phyloP scores from a whole-genome alignment of 2,797 vertebrate genomes.

The Aphelocoma californica region DNA sequence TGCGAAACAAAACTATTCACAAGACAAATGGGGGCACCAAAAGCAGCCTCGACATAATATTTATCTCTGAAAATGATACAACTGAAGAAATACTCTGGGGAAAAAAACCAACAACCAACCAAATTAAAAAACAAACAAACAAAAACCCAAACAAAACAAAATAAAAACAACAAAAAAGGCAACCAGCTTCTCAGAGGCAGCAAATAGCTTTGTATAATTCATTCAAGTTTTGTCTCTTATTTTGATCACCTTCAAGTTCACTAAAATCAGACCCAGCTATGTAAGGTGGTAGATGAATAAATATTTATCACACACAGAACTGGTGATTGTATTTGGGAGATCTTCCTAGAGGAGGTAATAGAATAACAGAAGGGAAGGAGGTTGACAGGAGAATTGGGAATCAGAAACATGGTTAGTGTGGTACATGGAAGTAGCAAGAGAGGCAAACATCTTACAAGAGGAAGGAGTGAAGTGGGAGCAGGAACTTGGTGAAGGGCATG shows the following conservation, averaged over 20 bases:
- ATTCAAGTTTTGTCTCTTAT: not conserved
- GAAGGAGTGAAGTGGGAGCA: not conserved
- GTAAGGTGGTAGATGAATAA: not conserved
- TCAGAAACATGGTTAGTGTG: not conserved
- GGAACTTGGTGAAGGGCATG: not conserved
- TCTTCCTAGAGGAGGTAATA: not conserved
- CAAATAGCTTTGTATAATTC: not conserved
- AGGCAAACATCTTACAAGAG: not conserved
- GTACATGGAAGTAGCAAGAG: not conserved
- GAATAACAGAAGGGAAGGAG: not conserved
- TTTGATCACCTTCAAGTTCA: not conserved
- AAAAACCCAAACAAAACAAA: not conserved
- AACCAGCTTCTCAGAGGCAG: not conserved
- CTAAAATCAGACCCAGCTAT: not conserved
- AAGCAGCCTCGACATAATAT: not conserved
- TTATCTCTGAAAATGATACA: not conserved
- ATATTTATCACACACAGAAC: not conserved
- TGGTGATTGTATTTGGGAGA: not conserved
- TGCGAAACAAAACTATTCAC: not conserved
- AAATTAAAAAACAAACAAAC: not conserved
- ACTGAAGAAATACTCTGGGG: not conserved
- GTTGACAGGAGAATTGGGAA: not conserved
- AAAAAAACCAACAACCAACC: fast-evolving
- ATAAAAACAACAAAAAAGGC: not conserved
- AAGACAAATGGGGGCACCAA: not conserved